Evolutionary conservation across 2,113 vertebrate genomes (phyloP).

Genomic region (Phyllostomus hastatus): DNA sequence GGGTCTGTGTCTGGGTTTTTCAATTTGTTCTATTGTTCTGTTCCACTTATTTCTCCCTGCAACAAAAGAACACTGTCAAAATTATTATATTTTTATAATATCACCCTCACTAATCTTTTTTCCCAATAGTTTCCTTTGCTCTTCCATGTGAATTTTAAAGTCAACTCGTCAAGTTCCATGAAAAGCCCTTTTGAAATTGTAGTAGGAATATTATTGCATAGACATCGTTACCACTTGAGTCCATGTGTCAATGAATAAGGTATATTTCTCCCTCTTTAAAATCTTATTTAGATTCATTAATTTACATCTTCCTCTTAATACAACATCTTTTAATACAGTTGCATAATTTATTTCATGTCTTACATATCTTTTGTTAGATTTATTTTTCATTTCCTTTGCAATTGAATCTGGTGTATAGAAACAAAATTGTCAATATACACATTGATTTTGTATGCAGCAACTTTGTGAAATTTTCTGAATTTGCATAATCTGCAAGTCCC

Average conservation of each 20-base stretch:
- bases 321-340: not conserved
- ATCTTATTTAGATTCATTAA: not conserved
- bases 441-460: not conserved
- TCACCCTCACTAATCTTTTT: not conserved
- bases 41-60: not conserved
- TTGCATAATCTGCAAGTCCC: not conserved
- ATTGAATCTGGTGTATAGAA: not conserved
- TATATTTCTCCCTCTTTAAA: not conserved
- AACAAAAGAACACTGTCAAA: not conserved
- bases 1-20: not conserved
- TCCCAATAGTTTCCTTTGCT: not conserved
- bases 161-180: not conserved
- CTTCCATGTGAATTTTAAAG: not conserved
- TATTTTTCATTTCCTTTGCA: not conserved
- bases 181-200: not conserved
- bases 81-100: not conserved
- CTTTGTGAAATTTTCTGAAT: not conserved
- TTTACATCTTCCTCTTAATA: not conserved
- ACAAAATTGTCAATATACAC: not conserved
- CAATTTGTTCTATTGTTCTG: not conserved
- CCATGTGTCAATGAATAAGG: not conserved
- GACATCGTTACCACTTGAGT: not conserved
- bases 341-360: not conserved
- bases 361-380: not conserved
- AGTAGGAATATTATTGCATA: not conserved